Evolutionary conservation across 2,797 vertebrate genomes (phyloP), one percentile per base, ranked within the genome.

Genomic region (Bufotes viridis): DNA sequence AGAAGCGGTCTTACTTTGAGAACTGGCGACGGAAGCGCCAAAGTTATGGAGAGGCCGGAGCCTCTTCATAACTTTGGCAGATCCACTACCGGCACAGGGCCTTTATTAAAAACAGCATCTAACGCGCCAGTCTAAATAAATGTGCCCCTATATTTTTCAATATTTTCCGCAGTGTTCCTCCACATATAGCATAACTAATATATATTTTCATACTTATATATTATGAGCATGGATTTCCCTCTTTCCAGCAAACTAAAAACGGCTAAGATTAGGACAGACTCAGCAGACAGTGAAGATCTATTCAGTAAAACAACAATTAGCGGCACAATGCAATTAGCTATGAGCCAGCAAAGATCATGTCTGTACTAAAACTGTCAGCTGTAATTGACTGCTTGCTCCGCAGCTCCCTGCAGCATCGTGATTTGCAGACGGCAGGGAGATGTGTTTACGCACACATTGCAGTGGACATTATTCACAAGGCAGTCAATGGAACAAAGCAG

Each of bases 281-380:
- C 55, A 42, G 78, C 78, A 17, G 78, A 80, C 57, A 81, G 57
- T 82, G 61, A 82, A 69, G 58, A 72, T 58, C 63, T 42, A 57
- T 12, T 12, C 65, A 17, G 69, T 20, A 74, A 58, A 72, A 57
- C 69, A 34, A 49, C 53, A 84, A 75, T 74, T 75, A 75, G 69
- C 69, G 42, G 22, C 22, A 60, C 22, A 49, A 60, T 49, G 55
- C 53, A 57, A 58, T 84, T 84, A 60, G 42, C 20, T 84, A 24
- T 74, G 55, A 60, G 26, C 55, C 82, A 75, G 55, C 13, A 57
- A 57, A 58, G 51, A 7, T 9, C 51, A 58, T 13, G 67, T 34
- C 53, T 84, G 69, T 17, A 42, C 69, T 84, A 84, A 74, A 84
- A 61, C 82, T n/a, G 82, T 75, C 82, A 75, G 67, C 51, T 34